Percentiles rank a stretch among this genome's conserved stretches.
Evolutionary conservation across 2,888 invertebrate genomes (phyloP).

Genomic region (Hyalella azteca): DNA sequence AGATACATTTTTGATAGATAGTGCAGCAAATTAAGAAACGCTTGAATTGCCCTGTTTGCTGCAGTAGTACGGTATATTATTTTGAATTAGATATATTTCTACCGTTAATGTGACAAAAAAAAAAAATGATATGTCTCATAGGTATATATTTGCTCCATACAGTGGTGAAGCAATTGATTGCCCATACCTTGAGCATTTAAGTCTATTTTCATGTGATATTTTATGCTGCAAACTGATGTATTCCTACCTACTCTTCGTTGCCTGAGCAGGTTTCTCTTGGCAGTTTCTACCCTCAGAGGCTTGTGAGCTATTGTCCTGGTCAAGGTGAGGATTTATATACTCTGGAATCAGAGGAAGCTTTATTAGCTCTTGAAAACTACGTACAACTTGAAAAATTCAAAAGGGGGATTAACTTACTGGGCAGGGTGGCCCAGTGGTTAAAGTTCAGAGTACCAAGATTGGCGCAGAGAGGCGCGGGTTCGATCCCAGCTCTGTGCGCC

Average conservation of each 20-base stretch:
- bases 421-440: too few species aligned
- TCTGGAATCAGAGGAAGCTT: too few species aligned
- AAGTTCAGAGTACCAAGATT: too few species aligned
- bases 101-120: neutral
- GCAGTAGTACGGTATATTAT: neutral
- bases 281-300: constrained; percentile 52
- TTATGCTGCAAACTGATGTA: too few species aligned
- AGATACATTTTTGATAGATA: neutral
- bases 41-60: neutral
- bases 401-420: too few species aligned
- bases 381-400: too few species aligned
- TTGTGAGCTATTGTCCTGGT: constrained; percentile 55
- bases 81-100: neutral
- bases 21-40: neutral
- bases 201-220: too few species aligned
- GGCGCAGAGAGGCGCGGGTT: too few species aligned
- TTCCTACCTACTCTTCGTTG: too few species aligned
- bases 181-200: neutral
- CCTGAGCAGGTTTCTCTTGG: constrained; percentile 48
- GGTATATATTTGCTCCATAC: too few species aligned
- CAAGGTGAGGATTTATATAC: constrained; percentile 53
- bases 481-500: too few species aligned
- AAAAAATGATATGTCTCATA: neutral
- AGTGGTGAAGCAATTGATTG: neutral
- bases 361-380: too few species aligned